phyloP scores from a whole-genome alignment of 2,888 invertebrate species.

The Clunio marinus region DNA sequence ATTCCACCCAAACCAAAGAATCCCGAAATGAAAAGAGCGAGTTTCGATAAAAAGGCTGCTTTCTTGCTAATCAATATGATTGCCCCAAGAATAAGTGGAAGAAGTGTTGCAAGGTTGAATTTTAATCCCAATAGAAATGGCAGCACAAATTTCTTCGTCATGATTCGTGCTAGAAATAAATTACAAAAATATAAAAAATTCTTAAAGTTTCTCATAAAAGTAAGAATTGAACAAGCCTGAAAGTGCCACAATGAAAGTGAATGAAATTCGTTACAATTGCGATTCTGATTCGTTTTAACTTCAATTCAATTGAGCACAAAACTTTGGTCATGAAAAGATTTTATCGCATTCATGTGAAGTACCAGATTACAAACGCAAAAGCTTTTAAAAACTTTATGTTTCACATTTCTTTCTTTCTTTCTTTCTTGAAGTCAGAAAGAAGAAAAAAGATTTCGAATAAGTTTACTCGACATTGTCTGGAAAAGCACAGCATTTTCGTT shows the following conservation, averaged over 20 bases:
- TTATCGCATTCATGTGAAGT: no score
- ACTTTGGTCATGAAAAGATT: no score
- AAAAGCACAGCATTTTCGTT: no score
- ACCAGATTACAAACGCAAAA: no score
- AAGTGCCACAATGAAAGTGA: neutral
- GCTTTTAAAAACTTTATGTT: no score
- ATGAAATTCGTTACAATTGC: no score
- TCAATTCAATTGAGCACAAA: neutral
- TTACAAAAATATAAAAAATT: no score
- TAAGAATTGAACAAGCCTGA: neutral
- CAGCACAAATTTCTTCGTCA: conserved; percentile 68
- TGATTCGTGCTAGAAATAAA: conserved; percentile 61
- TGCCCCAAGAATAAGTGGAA: conserved; percentile 68
- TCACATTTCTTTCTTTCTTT: no score
- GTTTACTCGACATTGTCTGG: neutral
- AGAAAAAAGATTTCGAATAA: neutral
- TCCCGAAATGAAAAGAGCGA: conserved; percentile 67
- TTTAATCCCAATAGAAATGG: conserved; percentile 76
- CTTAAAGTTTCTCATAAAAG: no score
- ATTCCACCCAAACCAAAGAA: conserved; percentile 59
- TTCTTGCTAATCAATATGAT: conserved; percentile 72
- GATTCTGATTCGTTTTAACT: neutral
- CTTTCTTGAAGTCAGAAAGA: no score
- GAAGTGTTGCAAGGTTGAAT: conserved; percentile 69
- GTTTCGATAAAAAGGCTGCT: conserved; percentile 68